Base-by-base conservation (phyloP, 1,140 invertebrate species). In the Penaeus indicus region DNA sequence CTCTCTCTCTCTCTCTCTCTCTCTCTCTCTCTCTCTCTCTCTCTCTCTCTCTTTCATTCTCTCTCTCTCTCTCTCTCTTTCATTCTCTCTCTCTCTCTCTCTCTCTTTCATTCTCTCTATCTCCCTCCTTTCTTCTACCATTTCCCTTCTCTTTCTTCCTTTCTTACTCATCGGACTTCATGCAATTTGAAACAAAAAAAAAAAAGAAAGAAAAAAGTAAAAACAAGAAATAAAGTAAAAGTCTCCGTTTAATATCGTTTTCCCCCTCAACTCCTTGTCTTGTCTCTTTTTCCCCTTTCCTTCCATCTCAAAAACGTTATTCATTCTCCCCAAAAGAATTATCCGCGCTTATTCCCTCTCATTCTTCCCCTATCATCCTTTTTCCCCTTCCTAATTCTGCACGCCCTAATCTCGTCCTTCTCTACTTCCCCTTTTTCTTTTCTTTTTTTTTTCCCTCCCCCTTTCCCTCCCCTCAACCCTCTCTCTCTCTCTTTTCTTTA, bases 21-120 rank as follows among this genome's bases (percentile, higher is more conserved):
- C 77, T 79, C 77, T 42, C 38, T 79, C 38, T 79, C 77, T 79
- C 77, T 42, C 38, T 79, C 77, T 79, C 38, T 78, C 75, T 77
- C 75, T 77, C 75, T 77, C 75, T 77, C 75, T 77, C 75, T 77
- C 19, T 78, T 32, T 19, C 19, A 78, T 47, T 47, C 75, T 78
- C 54, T 78, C 75, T 19, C 75, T 32, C 38, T 32, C 75, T 47
- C 72, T 78, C 75, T 19, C 75, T 78, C 75, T n/a, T 47, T 78
- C 75, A 79, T 79, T 38, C 61, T 42, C n/a, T 79, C 61, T 42
- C 42, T 22, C 22, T 78, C 77, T 78, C 32, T 78, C 25, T 78
- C 77, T 38, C 32, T 78, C 77, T 78, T 32, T 78, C 32, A 22
- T 32, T 78, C 77, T 38, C 77, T 78, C 77, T 78, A 25, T 38